phyloP scores from a whole-genome alignment of 35 echinoderm and acorn worm genomes.

The Strongylocentrotus purpuratus region DNA sequence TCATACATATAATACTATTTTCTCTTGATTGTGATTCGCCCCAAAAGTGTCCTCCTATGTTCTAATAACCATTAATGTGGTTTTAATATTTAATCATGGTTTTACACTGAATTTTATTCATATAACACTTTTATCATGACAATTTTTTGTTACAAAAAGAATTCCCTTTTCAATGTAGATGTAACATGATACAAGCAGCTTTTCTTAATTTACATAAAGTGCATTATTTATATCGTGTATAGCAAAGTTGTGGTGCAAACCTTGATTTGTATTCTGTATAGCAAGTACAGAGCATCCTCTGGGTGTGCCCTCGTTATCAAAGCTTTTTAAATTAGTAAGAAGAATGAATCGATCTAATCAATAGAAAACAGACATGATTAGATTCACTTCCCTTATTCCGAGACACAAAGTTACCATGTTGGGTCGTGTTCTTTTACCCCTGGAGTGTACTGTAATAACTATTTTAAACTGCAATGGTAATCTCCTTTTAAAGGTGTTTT shows the following conservation, averaged over 20 bases:
- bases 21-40: neutral
- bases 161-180: neutral
- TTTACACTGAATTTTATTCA: neutral
- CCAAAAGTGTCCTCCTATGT: too few relatives aligned
- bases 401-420: neutral
- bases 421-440: neutral
- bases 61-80: neutral
- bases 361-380: neutral
- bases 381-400: neutral
- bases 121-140: neutral
- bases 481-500: neutral
- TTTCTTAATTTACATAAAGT: neutral
- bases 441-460: neutral
- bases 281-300: neutral
- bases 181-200: neutral
- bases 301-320: neutral
- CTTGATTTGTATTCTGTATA: constrained; percentile 13
- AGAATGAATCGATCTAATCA: neutral
- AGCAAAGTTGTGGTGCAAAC: neutral
- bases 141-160: too few relatives aligned
- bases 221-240: neutral
- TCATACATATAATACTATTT: neutral
- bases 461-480: neutral
- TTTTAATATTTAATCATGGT: neutral
- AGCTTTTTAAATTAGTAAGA: neutral